A percentile compares a stretch with the other conserved stretches of the same genome.
Evolutionary conservation across 2,888 invertebrate species (phyloP).

Genomic region (Artemia sinica): DNA sequence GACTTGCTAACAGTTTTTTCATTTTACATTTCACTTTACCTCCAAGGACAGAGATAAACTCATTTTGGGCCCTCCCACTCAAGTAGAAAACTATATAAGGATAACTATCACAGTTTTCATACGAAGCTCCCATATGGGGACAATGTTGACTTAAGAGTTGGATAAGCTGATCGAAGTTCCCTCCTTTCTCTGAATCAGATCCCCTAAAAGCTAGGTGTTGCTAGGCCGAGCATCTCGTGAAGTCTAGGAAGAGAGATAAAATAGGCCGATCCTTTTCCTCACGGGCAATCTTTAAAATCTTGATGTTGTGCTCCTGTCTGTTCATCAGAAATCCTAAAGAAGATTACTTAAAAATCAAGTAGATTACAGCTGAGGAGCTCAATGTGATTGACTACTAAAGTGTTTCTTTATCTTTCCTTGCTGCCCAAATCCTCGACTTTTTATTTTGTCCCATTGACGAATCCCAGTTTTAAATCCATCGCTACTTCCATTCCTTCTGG

Average conservation of each 20-base stretch:
- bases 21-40: constrained; percentile 2
- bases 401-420: constrained; percentile 14
- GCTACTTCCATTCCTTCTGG: not conserved
- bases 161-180: too few relatives aligned
- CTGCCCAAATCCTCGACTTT: constrained; percentile 11
- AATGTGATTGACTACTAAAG: constrained; percentile 4
- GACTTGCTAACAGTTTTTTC: not conserved
- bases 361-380: constrained; percentile 6
- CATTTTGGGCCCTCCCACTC: not conserved
- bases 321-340: too few relatives aligned
- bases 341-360: constrained; percentile 1
- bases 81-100: not conserved
- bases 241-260: too few relatives aligned
- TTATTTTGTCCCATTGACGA: constrained; percentile 17
- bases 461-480: constrained; percentile 13
- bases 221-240: too few relatives aligned
- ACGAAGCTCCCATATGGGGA: too few relatives aligned
- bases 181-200: too few relatives aligned
- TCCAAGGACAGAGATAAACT: constrained; percentile 7
- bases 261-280: too few relatives aligned
- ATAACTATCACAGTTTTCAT: too few relatives aligned
- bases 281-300: too few relatives aligned
- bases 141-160: too few relatives aligned
- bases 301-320: too few relatives aligned
- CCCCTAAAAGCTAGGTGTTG: too few relatives aligned